A percentile compares a stretch with the other conserved stretches of the same genome.
phyloP scores from a whole-genome alignment of 2,113 vertebrate genomes.

The Collichthys lucidus region DNA sequence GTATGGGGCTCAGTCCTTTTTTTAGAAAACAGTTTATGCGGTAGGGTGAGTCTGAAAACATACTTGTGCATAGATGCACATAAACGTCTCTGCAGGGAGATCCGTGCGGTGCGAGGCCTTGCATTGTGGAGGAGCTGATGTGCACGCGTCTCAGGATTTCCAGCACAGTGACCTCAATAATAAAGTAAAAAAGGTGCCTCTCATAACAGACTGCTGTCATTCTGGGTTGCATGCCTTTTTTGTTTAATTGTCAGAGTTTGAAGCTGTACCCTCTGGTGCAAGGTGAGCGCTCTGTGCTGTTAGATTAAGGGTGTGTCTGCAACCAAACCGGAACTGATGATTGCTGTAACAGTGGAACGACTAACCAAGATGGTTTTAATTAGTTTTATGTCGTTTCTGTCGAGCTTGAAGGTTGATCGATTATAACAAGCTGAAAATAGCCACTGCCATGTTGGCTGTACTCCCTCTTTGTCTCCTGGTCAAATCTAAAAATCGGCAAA shows the following conservation, averaged over 20 bases:
- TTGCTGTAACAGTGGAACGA: no score
- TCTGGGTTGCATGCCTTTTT: background rate
- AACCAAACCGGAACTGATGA: no score
- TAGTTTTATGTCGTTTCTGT: no score
- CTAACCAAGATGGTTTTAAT: no score
- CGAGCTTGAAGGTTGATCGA: no score
- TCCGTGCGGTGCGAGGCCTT: background rate
- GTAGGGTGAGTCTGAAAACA: conserved; percentile 9
- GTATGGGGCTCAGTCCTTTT: conserved; percentile 13
- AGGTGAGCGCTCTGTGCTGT: background rate
- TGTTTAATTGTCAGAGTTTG: background rate
- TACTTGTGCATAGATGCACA: conserved; percentile 6
- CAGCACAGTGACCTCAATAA: background rate
- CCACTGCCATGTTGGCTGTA: no score
- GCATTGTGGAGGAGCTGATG: background rate
- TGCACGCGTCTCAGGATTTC: background rate
- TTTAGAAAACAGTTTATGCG: conserved; percentile 15
- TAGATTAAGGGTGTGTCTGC: no score
- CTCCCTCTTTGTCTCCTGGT: no score
- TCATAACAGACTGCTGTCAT: background rate
- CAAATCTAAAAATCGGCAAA: no score
- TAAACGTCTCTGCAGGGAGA: background rate
- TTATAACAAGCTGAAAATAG: no score
- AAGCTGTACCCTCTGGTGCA: no score
- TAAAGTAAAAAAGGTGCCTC: conserved; percentile 3